Conservation (phyloP, 2,888 invertebrate genomes). For the Prenolepis imparis region DNA sequence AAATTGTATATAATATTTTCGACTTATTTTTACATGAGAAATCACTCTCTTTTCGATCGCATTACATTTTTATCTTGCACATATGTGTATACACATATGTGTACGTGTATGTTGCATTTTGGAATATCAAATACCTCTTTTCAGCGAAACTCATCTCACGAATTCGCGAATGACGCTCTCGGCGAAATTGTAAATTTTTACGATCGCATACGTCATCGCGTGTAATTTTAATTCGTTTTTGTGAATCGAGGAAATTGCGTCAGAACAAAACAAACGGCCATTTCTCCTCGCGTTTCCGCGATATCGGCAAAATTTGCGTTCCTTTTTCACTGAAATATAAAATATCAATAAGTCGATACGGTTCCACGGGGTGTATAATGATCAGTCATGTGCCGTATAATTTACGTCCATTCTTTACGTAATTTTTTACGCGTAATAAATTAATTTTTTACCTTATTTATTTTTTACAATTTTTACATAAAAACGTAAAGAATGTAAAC, state of each 20-base stretch:
- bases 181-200: conserved; percentile 56
- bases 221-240: conserved; percentile 23
- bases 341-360: not conserved
- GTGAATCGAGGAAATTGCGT: not conserved
- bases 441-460: too few relatives aligned
- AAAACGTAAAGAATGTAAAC: too few relatives aligned
- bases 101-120: not conserved
- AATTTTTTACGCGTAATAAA: too few relatives aligned
- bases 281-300: not conserved
- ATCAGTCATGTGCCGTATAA: too few relatives aligned
- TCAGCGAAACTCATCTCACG: conserved; percentile 59
- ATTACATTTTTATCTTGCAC: not conserved
- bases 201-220: not conserved
- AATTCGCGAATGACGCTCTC: conserved; percentile 6
- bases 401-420: too few relatives aligned
- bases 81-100: not conserved
- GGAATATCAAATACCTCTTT: conserved; percentile 67
- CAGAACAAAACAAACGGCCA: not conserved
- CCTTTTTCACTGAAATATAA: not conserved
- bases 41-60: not conserved
- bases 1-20: not conserved
- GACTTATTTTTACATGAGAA: not conserved
- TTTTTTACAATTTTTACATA: too few relatives aligned
- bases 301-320: not conserved
- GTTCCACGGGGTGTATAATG: not conserved